A percentile compares a stretch with the other conserved stretches of the same genome.
These are phyloP conservation scores for Rhinoraja longicauda DNA, from an alignment of 2,797 vertebrate genomes.

Conservation along the genomic window DNA sequence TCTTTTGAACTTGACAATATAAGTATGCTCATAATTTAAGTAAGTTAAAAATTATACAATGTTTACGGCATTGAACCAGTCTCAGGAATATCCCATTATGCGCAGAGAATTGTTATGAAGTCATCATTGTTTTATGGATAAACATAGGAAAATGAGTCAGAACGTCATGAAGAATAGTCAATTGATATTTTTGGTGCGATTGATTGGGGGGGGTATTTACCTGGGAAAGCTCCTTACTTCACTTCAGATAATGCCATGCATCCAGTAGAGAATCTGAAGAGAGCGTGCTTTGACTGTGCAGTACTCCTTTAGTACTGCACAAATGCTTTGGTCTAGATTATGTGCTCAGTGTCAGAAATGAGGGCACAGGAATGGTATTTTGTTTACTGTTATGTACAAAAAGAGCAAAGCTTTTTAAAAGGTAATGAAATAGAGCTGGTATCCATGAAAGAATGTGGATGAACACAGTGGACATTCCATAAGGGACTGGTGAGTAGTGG, in stretches of 20 bases:
- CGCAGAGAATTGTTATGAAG: not conserved
- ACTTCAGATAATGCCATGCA: not conserved
- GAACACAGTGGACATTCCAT: not conserved
- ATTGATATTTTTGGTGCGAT: not conserved
- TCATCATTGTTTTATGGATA: not conserved
- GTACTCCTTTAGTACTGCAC: not conserved
- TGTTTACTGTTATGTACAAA: not conserved
- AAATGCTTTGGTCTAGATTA: not conserved
- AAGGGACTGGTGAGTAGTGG: not conserved
- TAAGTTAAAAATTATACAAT: not conserved
- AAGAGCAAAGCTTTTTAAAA: constrained; percentile 22
- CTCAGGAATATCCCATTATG: not conserved
- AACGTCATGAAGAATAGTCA: not conserved
- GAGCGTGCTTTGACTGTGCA: not conserved
- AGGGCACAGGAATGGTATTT: not conserved
- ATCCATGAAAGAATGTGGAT: not conserved
- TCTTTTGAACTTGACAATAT: not conserved
- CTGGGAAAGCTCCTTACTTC: not conserved
- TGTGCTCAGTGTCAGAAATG: not conserved
- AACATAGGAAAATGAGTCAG: not conserved
- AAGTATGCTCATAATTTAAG: too few species aligned
- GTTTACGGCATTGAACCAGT: not conserved
- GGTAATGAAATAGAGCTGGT: not conserved
- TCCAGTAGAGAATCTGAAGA: not conserved
- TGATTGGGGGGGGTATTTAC: not conserved